Conservation (phyloP, 2,113 vertebrate species). For the Gasterosteus nipponicus region DNA sequence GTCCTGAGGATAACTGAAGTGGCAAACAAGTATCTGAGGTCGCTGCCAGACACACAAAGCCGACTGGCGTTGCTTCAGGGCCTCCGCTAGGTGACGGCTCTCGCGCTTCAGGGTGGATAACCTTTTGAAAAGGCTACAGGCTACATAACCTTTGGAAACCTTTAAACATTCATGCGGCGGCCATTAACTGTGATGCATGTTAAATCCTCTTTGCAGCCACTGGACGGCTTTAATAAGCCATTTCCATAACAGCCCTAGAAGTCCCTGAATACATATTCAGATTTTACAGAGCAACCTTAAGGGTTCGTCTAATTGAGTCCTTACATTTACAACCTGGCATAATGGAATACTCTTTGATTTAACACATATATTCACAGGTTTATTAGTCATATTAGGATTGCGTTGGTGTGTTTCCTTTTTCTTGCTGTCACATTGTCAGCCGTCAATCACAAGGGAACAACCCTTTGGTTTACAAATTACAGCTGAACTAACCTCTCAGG, state of each 20-base stretch:
- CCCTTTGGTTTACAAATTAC: constrained; percentile 30
- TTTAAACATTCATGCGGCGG: constrained; percentile 64
- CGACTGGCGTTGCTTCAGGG: constrained; percentile 30
- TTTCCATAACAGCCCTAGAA: constrained; percentile 40
- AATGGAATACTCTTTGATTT: constrained; percentile 20
- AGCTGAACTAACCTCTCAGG: constrained; percentile 11
- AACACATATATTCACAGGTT: neutral
- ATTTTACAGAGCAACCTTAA: constrained; percentile 19
- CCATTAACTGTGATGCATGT: constrained; percentile 65
- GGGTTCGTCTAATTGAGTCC: constrained; percentile 31
- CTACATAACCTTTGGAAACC: constrained; percentile 69
- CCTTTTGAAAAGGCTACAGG: constrained; percentile 68
- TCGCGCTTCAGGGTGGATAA: constrained; percentile 51
- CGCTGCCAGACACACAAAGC: constrained; percentile 30
- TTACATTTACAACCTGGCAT: constrained; percentile 5
- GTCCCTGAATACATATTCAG: constrained; percentile 39
- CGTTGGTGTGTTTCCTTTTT: neutral
- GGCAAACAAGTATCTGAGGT: constrained; percentile 38
- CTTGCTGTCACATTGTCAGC: neutral
- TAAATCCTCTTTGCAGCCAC: constrained; percentile 57
- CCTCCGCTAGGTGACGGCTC: constrained; percentile 45
- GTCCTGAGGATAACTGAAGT: constrained; percentile 41
- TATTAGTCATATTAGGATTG: constrained; percentile 11
- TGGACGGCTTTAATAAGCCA: constrained; percentile 49
- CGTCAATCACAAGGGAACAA: neutral